These are phyloP conservation scores for Cyclophora albipunctata DNA, from an alignment of 2,888 invertebrate species.

Conservation along the genomic window DNA sequence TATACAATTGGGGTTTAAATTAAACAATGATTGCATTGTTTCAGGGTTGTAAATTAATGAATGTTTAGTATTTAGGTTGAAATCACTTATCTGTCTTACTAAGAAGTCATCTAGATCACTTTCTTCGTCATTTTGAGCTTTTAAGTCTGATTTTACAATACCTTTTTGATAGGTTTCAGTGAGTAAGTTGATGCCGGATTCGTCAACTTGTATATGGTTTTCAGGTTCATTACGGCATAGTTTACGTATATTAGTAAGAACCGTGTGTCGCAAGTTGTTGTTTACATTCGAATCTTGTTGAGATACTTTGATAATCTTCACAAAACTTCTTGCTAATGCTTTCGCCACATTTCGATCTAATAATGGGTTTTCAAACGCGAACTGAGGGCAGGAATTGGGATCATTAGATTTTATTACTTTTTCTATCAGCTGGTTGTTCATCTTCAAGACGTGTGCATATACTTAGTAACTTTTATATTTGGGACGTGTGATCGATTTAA, in stretches of 20 bases:
- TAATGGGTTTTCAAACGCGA: conserved; percentile 49
- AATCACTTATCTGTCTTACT: conserved; percentile 37
- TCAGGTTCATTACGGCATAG: conserved; percentile 44
- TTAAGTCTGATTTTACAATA: conserved; percentile 13
- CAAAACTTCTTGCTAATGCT: conserved; percentile 50
- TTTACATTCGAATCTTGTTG: conserved; percentile 39
- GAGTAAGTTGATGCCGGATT: conserved; percentile 36
- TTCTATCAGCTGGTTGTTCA: conserved; percentile 52
- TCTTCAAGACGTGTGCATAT: too few species aligned
- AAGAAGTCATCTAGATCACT: conserved; percentile 49
- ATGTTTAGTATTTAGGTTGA: conserved; percentile 31
- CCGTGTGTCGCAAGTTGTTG: conserved; percentile 40
- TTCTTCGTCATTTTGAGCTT: conserved; percentile 15
- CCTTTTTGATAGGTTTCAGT: conserved; percentile 35
- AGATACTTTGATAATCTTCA: conserved; percentile 47
- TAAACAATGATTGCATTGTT: conserved; percentile 49
- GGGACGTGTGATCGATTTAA: not conserved
- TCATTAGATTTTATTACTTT: conserved; percentile 47
- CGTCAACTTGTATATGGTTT: conserved; percentile 43
- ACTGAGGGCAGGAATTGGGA: conserved; percentile 34
- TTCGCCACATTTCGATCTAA: conserved; percentile 49
- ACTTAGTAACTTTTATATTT: too few species aligned
- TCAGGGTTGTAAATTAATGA: conserved; percentile 40
- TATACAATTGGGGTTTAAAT: conserved; percentile 41
- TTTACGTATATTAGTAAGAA: conserved; percentile 50